Conservation (phyloP, 2,888 invertebrate genomes). For the Metallyticus violacea region DNA sequence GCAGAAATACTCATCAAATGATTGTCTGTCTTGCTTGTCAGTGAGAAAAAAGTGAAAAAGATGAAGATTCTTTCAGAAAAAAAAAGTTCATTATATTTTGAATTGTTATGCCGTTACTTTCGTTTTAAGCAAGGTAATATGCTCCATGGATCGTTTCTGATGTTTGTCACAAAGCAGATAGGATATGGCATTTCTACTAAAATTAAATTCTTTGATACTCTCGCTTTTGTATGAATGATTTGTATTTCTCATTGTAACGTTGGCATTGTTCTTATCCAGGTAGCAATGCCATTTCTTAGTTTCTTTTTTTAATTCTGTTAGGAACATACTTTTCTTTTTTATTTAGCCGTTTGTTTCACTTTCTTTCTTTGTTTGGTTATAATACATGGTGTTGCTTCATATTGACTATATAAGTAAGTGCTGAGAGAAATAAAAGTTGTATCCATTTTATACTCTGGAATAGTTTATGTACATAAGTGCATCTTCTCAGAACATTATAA, state of each 20-base stretch:
- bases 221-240: neutral
- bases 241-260: neutral
- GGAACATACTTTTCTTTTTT: neutral
- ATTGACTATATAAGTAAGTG: too few relatives aligned
- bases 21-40: neutral
- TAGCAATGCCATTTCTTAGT: neutral
- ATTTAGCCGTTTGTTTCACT: neutral
- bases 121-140: neutral
- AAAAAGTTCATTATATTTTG: neutral
- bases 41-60: neutral
- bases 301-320: neutral
- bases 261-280: neutral
- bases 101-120: neutral
- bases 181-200: neutral
- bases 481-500: too few relatives aligned
- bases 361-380: neutral
- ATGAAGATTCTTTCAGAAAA: neutral
- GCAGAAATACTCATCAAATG: neutral
- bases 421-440: too few relatives aligned
- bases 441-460: too few relatives aligned
- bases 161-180: neutral
- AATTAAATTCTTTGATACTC: too few relatives aligned
- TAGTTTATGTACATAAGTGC: too few relatives aligned
- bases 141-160: neutral
- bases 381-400: too few relatives aligned